Percentiles rank a stretch among this genome's conserved stretches.
Conservation (phyloP, 2,888 invertebrate species). For the Drosophila mimetica region DNA sequence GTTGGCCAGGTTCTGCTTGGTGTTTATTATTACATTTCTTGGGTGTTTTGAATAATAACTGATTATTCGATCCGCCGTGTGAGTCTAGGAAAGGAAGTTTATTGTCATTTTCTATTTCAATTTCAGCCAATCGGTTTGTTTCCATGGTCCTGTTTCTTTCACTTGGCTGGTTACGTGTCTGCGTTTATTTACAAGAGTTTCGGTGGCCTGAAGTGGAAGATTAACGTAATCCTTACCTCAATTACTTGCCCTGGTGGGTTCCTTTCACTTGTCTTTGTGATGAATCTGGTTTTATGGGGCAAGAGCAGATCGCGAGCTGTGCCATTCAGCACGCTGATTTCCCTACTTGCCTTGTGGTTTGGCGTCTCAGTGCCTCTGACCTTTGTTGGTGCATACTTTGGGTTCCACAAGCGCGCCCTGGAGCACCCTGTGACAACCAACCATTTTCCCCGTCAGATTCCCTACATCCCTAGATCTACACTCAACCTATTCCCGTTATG, state of each 20-base stretch:
- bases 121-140: no score
- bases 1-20: no score
- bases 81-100: no score
- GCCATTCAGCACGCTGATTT: constrained; percentile 97
- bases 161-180: constrained; percentile 97
- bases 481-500: constrained; percentile 97
- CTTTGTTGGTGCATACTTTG: constrained; percentile 99
- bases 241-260: constrained; percentile 98
- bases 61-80: no score
- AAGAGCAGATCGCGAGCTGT: constrained; percentile 98
- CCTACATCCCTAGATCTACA: constrained; percentile 98
- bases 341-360: constrained; percentile 97
- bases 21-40: no score
- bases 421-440: constrained; percentile 99
- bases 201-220: constrained; percentile 99
- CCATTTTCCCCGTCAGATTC: constrained; percentile 99
- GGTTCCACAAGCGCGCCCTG: constrained; percentile 97
- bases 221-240: constrained; percentile 97
- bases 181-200: constrained; percentile 99
- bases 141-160: constrained; percentile 98
- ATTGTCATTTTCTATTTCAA: no score
- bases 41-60: no score
- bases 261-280: constrained; percentile 97
- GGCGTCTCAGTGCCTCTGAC: constrained; percentile 99
- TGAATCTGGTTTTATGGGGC: constrained; percentile 98